These are phyloP conservation scores for Micropterix aruncella DNA, from an alignment of 2,888 invertebrate genomes.

Conservation along the genomic window DNA sequence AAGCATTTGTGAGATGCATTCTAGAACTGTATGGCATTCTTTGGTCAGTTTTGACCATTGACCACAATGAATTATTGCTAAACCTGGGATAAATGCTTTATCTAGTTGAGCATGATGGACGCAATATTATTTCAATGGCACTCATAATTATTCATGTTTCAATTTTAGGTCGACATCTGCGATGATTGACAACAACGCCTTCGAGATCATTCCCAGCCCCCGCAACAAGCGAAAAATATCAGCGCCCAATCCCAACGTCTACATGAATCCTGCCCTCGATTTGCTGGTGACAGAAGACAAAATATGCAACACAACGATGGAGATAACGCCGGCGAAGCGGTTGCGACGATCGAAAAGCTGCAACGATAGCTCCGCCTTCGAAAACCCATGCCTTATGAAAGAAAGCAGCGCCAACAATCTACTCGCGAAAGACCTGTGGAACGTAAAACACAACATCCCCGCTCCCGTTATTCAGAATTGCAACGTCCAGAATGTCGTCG, in stretches of 20 bases:
- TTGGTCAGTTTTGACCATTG: no score
- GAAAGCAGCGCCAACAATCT: slow-evolving; percentile 23
- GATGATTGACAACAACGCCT: slow-evolving; percentile 28
- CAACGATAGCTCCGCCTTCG: slow-evolving; percentile 24
- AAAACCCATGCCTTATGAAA: slow-evolving; percentile 30
- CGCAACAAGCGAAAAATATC: slow-evolving; percentile 29
- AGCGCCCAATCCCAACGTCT: slow-evolving; percentile 24
- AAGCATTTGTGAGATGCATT: no score
- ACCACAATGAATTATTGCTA: no score
- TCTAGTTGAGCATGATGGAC: no score
- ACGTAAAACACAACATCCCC: slow-evolving; percentile 21
- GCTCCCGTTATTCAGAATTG: slow-evolving; percentile 7
- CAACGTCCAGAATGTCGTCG: slow-evolving; percentile 2
- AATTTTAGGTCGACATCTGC: no score
- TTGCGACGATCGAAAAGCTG: slow-evolving; percentile 27
- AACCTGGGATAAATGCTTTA: no score
- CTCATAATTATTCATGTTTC: no score
- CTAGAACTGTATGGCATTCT: no score
- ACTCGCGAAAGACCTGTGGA: slow-evolving; percentile 26
- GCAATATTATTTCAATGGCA: no score
- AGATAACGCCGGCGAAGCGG: slow-evolving; percentile 29
- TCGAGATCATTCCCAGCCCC: slow-evolving; percentile 26
- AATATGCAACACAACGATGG: slow-evolving; percentile 37
- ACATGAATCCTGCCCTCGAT: slow-evolving; percentile 32
- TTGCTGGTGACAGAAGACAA: slow-evolving; percentile 32